Percentiles rank a stretch among this genome's conserved stretches.
phyloP scores from a whole-genome alignment of 2,113 vertebrate species.

The Verasper variegatus region DNA sequence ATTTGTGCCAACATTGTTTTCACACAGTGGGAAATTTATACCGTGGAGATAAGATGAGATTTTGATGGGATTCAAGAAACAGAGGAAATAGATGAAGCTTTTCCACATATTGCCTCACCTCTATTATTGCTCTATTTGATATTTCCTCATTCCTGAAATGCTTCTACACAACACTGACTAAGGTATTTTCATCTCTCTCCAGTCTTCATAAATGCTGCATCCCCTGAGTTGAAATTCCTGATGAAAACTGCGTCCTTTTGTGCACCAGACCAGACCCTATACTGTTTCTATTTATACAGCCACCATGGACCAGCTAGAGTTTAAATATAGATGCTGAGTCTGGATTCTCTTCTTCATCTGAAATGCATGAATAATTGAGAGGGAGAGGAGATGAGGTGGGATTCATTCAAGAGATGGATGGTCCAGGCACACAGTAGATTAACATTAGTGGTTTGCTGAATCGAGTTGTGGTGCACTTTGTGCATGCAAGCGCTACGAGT shows the following conservation, averaged over 20 bases:
- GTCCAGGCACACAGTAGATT: constrained; percentile 39
- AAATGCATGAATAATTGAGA: constrained; percentile 83
- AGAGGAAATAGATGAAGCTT: neutral
- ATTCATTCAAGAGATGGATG: constrained; percentile 78
- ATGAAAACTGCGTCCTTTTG: constrained; percentile 56
- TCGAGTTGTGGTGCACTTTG: constrained; percentile 48
- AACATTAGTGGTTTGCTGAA: constrained; percentile 49
- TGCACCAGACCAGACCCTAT: constrained; percentile 59
- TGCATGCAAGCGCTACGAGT: constrained; percentile 26
- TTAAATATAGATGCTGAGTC: constrained; percentile 84
- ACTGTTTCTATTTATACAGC: constrained; percentile 80
- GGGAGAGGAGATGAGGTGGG: constrained; percentile 74
- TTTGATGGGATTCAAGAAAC: neutral
- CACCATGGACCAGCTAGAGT: constrained; percentile 70
- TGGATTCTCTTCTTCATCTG: constrained; percentile 82
- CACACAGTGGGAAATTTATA: neutral
- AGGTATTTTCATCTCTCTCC: constrained; percentile 19
- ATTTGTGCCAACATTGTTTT: constrained; percentile 4
- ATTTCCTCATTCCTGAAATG: constrained; percentile 14
- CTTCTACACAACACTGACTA: neutral
- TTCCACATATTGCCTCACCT: neutral
- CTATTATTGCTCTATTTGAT: neutral
- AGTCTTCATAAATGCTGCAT: constrained; percentile 21
- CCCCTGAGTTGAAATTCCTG: constrained; percentile 25
- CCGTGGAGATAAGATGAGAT: neutral